Evolutionary conservation across 2,797 vertebrate genomes (phyloP).

Genomic region (Hydrophis major): DNA sequence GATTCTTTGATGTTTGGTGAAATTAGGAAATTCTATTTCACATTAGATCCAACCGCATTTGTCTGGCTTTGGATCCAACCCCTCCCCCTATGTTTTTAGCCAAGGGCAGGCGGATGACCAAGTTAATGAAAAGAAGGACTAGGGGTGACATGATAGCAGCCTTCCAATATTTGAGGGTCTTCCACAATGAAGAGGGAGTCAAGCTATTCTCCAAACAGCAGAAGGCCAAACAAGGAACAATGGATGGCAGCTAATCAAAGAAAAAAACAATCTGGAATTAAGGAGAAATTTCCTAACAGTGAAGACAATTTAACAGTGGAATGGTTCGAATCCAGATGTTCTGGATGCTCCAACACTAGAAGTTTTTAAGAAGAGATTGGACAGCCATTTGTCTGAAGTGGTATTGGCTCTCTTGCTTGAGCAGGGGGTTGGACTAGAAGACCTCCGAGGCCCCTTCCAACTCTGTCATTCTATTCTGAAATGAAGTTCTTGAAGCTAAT

Average conservation of each 20-base stretch:
- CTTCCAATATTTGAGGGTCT: neutral
- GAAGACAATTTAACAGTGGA: neutral
- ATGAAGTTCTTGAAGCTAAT: neutral
- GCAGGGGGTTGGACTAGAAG: neutral
- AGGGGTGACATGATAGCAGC: neutral
- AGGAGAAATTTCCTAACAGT: neutral
- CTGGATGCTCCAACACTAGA: neutral
- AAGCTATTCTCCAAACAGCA: neutral
- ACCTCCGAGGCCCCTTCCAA: neutral
- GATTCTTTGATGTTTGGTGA: constrained; percentile 16
- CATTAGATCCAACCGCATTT: neutral
- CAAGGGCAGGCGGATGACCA: neutral
- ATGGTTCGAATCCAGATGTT: neutral
- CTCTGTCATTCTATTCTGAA: neutral
- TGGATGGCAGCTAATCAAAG: fast-evolving
- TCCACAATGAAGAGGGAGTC: neutral
- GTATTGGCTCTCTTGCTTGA: neutral
- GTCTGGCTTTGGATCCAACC: neutral
- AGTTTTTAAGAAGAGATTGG: neutral
- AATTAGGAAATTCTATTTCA: neutral
- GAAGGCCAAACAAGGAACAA: neutral
- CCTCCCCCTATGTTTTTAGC: neutral
- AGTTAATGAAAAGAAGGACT: neutral
- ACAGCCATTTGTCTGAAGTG: neutral
- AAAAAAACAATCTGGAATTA: neutral